Percentiles rank a stretch among this genome's conserved stretches.
Conservation (phyloP, 2,888 invertebrate genomes). For the Empis livida region DNA sequence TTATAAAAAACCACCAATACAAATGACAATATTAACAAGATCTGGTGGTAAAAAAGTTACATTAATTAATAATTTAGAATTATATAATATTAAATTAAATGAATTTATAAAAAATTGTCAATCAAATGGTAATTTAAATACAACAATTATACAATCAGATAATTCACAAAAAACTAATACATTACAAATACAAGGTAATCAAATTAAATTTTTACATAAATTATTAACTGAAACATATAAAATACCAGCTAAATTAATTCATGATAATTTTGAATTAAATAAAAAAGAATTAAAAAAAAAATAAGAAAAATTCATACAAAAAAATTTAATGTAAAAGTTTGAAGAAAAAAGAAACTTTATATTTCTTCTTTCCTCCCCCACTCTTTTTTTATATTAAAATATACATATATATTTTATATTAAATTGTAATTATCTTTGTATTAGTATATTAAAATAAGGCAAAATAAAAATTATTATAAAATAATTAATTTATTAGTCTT, state of each 20-base stretch:
- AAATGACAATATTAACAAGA: conserved; percentile 60
- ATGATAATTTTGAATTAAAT: conserved; percentile 25
- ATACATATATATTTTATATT: no score
- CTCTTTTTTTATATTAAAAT: no score
- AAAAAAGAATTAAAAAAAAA: conserved; percentile 18
- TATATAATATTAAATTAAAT: conserved; percentile 67
- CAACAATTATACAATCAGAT: conserved; percentile 60
- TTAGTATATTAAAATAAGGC: no score
- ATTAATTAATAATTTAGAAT: conserved; percentile 75
- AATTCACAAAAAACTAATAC: conserved; percentile 55
- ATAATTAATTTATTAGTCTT: no score
- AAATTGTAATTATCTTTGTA: no score
- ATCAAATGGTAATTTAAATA: conserved; percentile 74
- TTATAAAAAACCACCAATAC: conserved; percentile 57
- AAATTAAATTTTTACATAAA: conserved; percentile 43
- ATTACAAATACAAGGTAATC: conserved; percentile 83
- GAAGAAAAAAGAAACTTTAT: no score
- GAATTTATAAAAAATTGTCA: conserved; percentile 75
- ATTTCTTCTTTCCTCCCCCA: no score
- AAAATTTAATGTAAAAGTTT: no score
- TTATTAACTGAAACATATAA: conserved; percentile 34
- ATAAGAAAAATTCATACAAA: neutral
- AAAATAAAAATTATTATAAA: no score
- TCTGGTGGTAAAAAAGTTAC: conserved; percentile 88
- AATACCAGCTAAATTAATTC: conserved; percentile 31